Evolutionary conservation across 2,113 vertebrate species (phyloP).

Genomic region (Malurus cyaneus): DNA sequence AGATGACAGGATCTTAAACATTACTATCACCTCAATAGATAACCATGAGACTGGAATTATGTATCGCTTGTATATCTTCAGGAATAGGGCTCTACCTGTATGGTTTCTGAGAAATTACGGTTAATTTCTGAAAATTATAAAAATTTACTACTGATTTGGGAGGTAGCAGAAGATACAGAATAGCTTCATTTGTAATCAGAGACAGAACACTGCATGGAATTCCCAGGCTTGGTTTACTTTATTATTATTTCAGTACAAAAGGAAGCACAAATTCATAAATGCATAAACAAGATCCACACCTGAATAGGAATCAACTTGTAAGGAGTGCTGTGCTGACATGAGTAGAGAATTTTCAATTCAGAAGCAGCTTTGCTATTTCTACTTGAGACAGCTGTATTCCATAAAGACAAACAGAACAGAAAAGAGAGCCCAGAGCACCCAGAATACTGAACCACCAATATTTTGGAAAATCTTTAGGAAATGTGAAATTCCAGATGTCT

Average conservation of each 20-base stretch:
- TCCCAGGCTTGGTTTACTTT: background rate
- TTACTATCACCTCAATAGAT: background rate
- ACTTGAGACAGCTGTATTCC: background rate
- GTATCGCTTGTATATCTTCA: background rate
- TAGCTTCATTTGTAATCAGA: background rate
- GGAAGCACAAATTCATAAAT: constrained; percentile 1
- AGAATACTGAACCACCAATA: background rate
- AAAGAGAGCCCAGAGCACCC: background rate
- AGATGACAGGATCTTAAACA: background rate
- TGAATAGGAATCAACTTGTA: background rate
- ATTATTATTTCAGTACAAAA: constrained; percentile 11
- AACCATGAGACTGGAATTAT: background rate
- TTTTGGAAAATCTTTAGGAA: background rate
- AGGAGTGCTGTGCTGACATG: background rate
- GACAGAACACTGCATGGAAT: background rate
- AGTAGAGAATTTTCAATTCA: background rate
- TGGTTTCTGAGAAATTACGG: background rate
- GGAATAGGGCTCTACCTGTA: background rate
- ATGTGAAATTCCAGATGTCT: background rate
- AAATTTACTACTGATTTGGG: background rate
- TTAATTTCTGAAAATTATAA: background rate
- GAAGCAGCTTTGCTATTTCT: background rate
- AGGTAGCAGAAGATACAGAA: background rate
- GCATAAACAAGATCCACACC: background rate
- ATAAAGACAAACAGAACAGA: background rate